phyloP scores from a whole-genome alignment of 2,888 invertebrate species.

The Sycophila texana region DNA sequence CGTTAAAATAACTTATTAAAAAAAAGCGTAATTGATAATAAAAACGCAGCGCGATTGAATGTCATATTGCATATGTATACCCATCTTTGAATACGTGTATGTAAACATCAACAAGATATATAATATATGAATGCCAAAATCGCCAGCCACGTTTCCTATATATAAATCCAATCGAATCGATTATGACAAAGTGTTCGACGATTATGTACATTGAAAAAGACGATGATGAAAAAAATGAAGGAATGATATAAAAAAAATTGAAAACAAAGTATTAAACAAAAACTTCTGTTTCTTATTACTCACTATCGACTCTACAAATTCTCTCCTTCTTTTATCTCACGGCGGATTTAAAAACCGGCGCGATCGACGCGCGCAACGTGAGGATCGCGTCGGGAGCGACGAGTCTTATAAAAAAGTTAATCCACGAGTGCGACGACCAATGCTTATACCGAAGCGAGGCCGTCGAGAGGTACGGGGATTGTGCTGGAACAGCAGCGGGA shows the following conservation, averaged over 20 bases:
- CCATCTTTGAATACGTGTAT: conserved; percentile 60
- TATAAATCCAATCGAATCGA: conserved; percentile 19
- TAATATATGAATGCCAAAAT: conserved; percentile 61
- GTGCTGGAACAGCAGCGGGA: neutral
- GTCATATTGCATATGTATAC: conserved; percentile 57
- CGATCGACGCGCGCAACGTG: neutral
- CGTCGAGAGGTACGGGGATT: conserved; percentile 11
- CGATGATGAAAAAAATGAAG: conserved; percentile 38
- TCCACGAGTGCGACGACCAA: conserved; percentile 30
- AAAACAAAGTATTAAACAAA: conserved; percentile 37
- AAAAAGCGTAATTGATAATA: conserved; percentile 18
- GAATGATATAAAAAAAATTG: neutral
- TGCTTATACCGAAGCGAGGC: neutral
- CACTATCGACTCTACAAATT: conserved; percentile 35
- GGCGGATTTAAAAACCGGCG: neutral
- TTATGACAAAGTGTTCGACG: conserved; percentile 21
- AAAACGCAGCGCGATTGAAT: conserved; percentile 62
- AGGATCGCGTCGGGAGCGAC: neutral
- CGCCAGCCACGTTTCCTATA: conserved; percentile 65
- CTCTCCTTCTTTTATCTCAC: conserved; percentile 41
- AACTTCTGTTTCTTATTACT: conserved; percentile 44
- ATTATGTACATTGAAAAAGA: conserved; percentile 32
- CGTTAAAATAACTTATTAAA: conserved; percentile 50
- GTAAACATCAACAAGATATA: conserved; percentile 60
- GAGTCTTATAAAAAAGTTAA: neutral